A percentile compares a stretch with the other conserved stretches of the same genome.
phyloP scores from a whole-genome alignment of 2,113 vertebrate species.

The Aix galericulata region DNA sequence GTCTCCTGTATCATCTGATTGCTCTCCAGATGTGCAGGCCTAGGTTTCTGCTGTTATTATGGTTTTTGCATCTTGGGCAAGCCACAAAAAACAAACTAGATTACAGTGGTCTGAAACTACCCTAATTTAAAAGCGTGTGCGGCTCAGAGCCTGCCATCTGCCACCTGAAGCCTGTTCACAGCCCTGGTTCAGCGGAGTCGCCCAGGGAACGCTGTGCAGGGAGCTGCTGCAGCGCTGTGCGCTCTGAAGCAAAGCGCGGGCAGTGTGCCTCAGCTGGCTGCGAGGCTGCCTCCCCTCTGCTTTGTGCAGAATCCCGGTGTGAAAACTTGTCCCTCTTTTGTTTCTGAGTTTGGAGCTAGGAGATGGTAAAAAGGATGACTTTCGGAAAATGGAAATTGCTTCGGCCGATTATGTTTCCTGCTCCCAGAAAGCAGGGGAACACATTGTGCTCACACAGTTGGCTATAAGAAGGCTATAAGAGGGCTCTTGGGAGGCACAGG shows the following conservation, averaged over 20 bases:
- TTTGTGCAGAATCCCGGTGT: background rate
- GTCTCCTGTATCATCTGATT: background rate
- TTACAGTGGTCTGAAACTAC: background rate
- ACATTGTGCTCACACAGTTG: background rate
- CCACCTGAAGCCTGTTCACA: background rate
- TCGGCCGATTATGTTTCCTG: fast-evolving
- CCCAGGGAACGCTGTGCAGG: background rate
- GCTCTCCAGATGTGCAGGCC: background rate
- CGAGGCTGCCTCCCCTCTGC: fast-evolving
- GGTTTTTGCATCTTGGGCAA: background rate
- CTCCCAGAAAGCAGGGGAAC: background rate
- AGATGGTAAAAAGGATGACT: background rate
- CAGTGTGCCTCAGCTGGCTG: background rate
- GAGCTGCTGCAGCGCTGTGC: background rate
- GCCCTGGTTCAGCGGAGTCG: background rate
- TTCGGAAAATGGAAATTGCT: background rate
- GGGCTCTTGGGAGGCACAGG: background rate
- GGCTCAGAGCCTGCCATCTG: background rate
- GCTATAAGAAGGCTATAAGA: background rate
- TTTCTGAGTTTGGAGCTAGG: background rate
- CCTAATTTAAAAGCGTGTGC: background rate
- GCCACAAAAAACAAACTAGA: background rate
- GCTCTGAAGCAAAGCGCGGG: background rate
- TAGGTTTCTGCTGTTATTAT: background rate
- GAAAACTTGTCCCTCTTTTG: background rate